phyloP scores from a whole-genome alignment of 2,888 invertebrate genomes.

The Epinotia nisella region DNA sequence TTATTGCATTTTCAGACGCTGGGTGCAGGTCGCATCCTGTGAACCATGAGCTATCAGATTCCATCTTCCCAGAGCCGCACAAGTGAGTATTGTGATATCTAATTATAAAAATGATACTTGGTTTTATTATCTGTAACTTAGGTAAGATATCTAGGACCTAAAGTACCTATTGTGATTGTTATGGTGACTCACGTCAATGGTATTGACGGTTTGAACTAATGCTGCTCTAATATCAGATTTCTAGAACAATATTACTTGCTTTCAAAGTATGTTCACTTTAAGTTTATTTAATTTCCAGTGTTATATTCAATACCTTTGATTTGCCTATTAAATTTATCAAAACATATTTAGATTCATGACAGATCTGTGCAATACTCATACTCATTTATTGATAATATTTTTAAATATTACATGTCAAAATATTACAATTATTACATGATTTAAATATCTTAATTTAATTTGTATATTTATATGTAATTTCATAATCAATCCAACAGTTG shows the following conservation, averaged over 20 bases:
- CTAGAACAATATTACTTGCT: background rate
- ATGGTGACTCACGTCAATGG: conserved; percentile 64
- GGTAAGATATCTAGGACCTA: conserved; percentile 29
- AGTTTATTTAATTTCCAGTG: too few relatives aligned
- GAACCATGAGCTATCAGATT: conserved; percentile 94
- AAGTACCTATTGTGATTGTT: conserved; percentile 34
- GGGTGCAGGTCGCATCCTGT: conserved; percentile 86
- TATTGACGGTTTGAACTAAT: conserved; percentile 50
- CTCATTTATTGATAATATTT: too few relatives aligned
- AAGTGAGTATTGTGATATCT: conserved; percentile 86
- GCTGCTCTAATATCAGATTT: background rate
- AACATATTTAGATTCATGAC: too few relatives aligned
- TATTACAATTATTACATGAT: too few relatives aligned
- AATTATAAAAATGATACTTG: conserved; percentile 24
- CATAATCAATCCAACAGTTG: background rate
- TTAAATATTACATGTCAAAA: too few relatives aligned
- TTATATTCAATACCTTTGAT: too few relatives aligned
- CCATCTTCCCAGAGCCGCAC: conserved; percentile 91
- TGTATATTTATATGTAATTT: too few relatives aligned
- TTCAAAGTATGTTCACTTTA: too few relatives aligned
- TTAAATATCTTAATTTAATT: too few relatives aligned
- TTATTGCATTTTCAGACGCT: conserved; percentile 82
- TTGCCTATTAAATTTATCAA: too few relatives aligned
- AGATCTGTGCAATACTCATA: too few relatives aligned
- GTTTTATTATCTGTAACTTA: conserved; percentile 29